These are phyloP conservation scores for Myotis daubentonii DNA, from an alignment of 2,797 vertebrate species.

Conservation along the genomic window DNA sequence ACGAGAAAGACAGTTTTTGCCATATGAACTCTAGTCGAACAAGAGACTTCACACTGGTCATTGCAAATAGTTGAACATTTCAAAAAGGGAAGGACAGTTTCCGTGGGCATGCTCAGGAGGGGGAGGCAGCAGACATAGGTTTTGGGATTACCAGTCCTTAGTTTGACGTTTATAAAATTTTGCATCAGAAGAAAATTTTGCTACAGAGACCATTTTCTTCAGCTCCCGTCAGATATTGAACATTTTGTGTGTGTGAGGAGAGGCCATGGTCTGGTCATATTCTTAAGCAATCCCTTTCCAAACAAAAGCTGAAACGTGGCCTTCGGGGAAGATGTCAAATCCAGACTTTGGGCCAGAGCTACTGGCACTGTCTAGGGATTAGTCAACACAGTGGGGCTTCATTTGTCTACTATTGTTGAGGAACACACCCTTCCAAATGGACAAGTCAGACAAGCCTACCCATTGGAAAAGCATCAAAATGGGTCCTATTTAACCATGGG, in stretches of 20 bases:
- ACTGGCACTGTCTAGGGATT: slow-evolving; percentile 22
- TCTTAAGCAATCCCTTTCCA: slow-evolving; percentile 67
- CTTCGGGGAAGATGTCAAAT: slow-evolving; percentile 70
- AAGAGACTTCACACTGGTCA: not conserved
- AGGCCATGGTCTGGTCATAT: slow-evolving; percentile 31
- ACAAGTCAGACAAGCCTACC: not conserved
- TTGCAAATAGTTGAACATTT: not conserved
- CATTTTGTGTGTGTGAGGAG: slow-evolving; percentile 1
- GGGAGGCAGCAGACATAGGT: not conserved
- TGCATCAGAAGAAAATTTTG: slow-evolving; percentile 52
- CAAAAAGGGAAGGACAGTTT: not conserved
- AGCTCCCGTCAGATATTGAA: slow-evolving; percentile 53
- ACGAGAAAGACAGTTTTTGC: slow-evolving; percentile 20
- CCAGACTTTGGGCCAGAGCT: slow-evolving; percentile 36
- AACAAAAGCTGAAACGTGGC: slow-evolving; percentile 66
- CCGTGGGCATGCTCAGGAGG: not conserved
- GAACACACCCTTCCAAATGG: not conserved
- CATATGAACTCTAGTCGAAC: not conserved
- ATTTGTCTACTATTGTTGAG: not conserved
- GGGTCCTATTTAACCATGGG: not conserved
- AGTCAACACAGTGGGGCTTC: not conserved
- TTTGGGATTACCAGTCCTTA: slow-evolving; percentile 29
- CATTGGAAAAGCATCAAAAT: not conserved
- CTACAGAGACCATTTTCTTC: slow-evolving; percentile 56
- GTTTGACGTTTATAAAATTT: slow-evolving; percentile 64